Evolutionary conservation across 23 tunicate species (phyloP), one percentile per base, ranked within the genome.

Genomic region (Halocynthia roretzi): DNA sequence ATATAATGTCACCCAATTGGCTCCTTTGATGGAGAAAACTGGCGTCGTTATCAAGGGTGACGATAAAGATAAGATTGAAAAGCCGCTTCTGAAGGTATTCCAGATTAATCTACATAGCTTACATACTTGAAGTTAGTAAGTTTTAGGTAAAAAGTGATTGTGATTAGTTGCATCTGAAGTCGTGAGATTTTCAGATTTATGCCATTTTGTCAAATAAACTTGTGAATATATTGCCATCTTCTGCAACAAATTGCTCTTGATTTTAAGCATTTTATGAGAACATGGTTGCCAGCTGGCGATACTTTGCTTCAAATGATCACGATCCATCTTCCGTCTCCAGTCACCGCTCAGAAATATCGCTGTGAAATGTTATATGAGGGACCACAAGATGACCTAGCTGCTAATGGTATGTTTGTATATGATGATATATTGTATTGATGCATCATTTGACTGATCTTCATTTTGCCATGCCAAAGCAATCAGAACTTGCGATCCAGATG

Each of bases 201-300:
- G 44, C 44, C 44, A 1, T 31, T 31, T 31, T 31, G 44, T 31
- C 44, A 31, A 31, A 31, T 31, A 31, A 31, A 31, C 44, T 31
- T 31, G 44, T 31, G 44, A 31, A 31, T 31, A 31, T 31, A 31
- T 31, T 31, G 44, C 44, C 4, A 31, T 31, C 44, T 31, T 31
- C 4, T 31, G 44, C 44, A 31, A 31, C 44, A 4, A 2, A 15
- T 65, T 65, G 22, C 70, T 65, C 2, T 53, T 17, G 10, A 15
- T 66, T 51, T 82, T 53, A 54, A 87, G 96, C 48, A 51, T 56
- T 90, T 94, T 67, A 94, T 94, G 99, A 68, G 99, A 49, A 88
- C 86, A 31, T 94, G 99, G 99, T 82, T 94, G 48, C 99, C 99
- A 67, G 99, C 99, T 81, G 99, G 99, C 8, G 99, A 94, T 7